Conservation (phyloP, 2,797 vertebrate genomes). For the Mergus octosetaceus region DNA sequence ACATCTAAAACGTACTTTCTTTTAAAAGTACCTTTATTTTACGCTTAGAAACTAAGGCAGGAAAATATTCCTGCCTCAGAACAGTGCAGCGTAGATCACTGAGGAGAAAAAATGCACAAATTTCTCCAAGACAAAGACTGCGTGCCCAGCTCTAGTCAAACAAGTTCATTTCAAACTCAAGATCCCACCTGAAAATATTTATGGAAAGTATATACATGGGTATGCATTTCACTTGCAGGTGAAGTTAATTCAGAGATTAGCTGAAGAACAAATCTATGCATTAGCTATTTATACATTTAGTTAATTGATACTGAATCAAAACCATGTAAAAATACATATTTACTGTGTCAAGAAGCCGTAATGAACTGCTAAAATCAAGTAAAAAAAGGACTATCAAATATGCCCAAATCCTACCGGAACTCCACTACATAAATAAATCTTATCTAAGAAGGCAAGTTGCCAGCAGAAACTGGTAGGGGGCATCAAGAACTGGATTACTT, state of each 20-base stretch:
- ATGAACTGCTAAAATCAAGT: background rate
- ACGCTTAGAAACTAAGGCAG: conserved; percentile 43
- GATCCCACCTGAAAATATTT: conserved; percentile 50
- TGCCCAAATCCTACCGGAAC: conserved; percentile 1
- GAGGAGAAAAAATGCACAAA: conserved; percentile 17
- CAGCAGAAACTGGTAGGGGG: background rate
- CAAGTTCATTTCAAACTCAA: background rate
- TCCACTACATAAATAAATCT: background rate
- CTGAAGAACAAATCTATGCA: conserved; percentile 23
- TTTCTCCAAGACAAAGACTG: conserved; percentile 31
- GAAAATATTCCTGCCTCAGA: conserved; percentile 34
- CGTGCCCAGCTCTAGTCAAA: background rate
- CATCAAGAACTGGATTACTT: background rate
- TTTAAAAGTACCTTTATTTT: conserved; percentile 33
- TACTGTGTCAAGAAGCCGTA: conserved; percentile 23
- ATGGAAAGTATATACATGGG: background rate
- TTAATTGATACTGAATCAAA: conserved; percentile 44
- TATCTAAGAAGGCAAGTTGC: background rate
- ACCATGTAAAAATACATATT: background rate
- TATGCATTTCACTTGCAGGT: background rate
- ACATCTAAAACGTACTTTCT: background rate
- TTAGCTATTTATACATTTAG: conserved; percentile 16
- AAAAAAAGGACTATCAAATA: conserved; percentile 17
- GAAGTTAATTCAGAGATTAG: background rate
- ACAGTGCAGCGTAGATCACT: conserved; percentile 8